Evolutionary conservation across 2,113 vertebrate species (phyloP), one percentile per base, ranked within the genome.

Genomic region (Caretta caretta): DNA sequence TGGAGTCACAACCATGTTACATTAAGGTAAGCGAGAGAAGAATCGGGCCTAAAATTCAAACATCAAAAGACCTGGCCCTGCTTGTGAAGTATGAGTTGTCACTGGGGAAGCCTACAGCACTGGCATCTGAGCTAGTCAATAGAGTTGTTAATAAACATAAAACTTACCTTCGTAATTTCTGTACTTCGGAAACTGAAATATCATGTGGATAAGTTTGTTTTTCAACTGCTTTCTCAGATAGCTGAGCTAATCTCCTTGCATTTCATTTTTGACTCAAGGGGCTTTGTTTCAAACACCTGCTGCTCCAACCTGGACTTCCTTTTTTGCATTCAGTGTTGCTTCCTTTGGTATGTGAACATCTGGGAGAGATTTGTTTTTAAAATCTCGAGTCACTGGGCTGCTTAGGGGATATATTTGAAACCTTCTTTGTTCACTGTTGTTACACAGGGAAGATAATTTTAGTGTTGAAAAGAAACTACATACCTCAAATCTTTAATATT

Each of bases 261-360:
- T 78, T 86, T 90, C 31, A 86, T 69, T 89, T 56, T 85, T 87
- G 87, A 85, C 7, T 8, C 56, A 87, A 57, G 13, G 11, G 50
- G 29, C 51, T 89, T 97, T 94, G 56, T 53, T 94, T 86, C 6
- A 19, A 92, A 75, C 48, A 91, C 10, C 92, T 96, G 84, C 62
- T 42, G 49, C 35, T 94, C 69, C 54, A 94, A 91, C 79, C 51
- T 87, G 85, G n/a, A 86, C 83, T 80, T 92, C 6, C 17, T 72
- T 80, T 86, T 96, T 93, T 95, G 13, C 59, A 90, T 94, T 96
- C 53, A 81, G 5, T 62, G 69, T n/a, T 20, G 10, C 19, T 84
- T 92, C 92, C 87, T 96, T 94, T 86, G 91, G 87, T 82, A 78
- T 42, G 78, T 62, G 27, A 96, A 93, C 82, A 90, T 84, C 87